These are phyloP conservation scores for Zeugodacus cucurbitae DNA, from an alignment of 1,140 invertebrate genomes.

Conservation along the genomic window DNA sequence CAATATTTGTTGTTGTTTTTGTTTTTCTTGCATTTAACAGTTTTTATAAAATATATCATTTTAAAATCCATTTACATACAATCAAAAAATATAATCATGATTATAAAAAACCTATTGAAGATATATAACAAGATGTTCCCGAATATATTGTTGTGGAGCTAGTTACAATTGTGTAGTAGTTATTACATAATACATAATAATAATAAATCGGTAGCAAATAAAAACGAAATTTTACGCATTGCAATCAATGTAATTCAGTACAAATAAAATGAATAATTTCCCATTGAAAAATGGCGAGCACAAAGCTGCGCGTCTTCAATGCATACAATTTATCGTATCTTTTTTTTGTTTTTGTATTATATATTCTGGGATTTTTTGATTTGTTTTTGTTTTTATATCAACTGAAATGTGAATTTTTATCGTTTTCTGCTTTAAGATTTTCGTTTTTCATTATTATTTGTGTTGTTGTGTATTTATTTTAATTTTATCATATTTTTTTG, in stretches of 20 bases:
- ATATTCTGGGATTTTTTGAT: neutral
- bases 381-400: neutral
- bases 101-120: conserved; percentile 23
- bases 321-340: neutral
- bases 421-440: conserved; percentile 4
- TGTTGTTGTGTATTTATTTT: neutral
- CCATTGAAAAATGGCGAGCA: neutral
- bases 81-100: neutral
- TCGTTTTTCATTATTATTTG: neutral
- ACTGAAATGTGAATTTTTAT: conserved; percentile 9
- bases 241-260: conserved; percentile 11
- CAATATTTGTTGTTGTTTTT: neutral
- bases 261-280: conserved; percentile 26
- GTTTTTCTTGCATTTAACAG: conserved; percentile 25
- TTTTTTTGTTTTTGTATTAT: neutral
- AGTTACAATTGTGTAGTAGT: conserved; percentile 25
- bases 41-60: conserved; percentile 35
- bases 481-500: conserved; percentile 17
- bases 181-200: neutral
- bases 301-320: neutral
- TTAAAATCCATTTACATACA: conserved; percentile 33
- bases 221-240: conserved; percentile 17
- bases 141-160: conserved; percentile 20
- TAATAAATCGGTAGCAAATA: conserved; percentile 8
- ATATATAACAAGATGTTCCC: neutral